Conservation (phyloP, 2,113 vertebrate genomes). For the Mustelus asterias region DNA sequence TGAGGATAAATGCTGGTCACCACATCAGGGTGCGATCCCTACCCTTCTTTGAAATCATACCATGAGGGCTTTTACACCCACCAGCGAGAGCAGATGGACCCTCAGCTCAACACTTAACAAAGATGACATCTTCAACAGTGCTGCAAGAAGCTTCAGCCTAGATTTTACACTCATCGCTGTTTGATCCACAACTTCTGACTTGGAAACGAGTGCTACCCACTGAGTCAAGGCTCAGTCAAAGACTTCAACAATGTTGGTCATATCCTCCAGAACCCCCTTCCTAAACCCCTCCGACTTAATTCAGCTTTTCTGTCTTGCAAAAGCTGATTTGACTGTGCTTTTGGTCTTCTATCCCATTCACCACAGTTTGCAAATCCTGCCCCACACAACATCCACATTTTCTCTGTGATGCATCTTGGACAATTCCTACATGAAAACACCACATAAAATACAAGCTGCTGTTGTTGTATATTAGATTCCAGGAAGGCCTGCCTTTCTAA, state of each 20-base stretch:
- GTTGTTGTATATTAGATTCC: not conserved
- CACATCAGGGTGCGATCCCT: not conserved
- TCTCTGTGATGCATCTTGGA: not conserved
- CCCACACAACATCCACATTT: not conserved
- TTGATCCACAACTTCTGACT: not conserved
- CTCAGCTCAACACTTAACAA: not conserved
- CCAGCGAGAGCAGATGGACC: not conserved
- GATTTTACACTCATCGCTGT: not conserved
- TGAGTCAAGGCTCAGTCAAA: not conserved
- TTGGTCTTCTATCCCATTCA: not conserved
- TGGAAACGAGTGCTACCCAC: not conserved
- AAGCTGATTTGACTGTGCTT: not conserved
- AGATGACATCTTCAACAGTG: not conserved
- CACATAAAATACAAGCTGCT: not conserved
- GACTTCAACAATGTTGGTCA: not conserved
- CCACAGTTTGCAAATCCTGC: not conserved
- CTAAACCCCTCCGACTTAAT: not conserved
- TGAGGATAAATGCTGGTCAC: not conserved
- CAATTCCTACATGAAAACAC: not conserved
- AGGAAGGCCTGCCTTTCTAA: conserved; percentile 6
- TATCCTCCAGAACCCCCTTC: not conserved
- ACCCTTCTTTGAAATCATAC: not conserved
- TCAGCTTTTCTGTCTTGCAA: not conserved
- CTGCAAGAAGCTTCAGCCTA: not conserved
- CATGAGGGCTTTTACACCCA: not conserved